phyloP scores from a whole-genome alignment of 2,888 invertebrate species.

The Temnothorax rugatulus region DNA sequence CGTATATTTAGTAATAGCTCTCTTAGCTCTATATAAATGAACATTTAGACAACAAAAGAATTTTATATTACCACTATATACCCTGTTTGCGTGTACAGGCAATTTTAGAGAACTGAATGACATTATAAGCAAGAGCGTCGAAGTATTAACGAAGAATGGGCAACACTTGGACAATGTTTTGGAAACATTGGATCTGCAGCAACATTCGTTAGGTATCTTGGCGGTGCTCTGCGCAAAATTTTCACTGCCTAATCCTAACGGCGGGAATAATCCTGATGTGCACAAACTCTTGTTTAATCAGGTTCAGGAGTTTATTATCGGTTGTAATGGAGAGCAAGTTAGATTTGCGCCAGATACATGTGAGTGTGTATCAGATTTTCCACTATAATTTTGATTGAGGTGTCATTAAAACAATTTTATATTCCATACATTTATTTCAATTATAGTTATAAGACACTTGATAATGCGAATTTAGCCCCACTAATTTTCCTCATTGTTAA shows the following conservation, averaged over 20 bases:
- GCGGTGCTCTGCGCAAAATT: conserved; percentile 95
- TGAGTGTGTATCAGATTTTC: conserved; percentile 87
- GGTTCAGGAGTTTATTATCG: conserved; percentile 94
- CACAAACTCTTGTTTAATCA: conserved; percentile 90
- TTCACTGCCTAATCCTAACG: conserved; percentile 87
- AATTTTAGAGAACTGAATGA: conserved; percentile 92
- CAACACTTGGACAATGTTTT: conserved; percentile 95
- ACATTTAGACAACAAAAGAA: not conserved
- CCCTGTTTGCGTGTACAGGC: conserved; percentile 87
- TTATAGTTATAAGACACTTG: not conserved
- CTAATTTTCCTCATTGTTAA: not conserved
- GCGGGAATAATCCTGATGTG: conserved; percentile 73
- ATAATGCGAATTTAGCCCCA: not conserved
- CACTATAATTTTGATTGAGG: not conserved
- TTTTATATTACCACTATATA: not conserved
- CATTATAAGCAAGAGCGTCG: conserved; percentile 92
- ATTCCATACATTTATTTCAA: not conserved
- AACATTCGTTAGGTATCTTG: conserved; percentile 96
- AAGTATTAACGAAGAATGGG: conserved; percentile 93
- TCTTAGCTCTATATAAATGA: conserved; percentile 6
- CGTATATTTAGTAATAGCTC: not conserved
- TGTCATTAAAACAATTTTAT: not conserved
- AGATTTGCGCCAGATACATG: conserved; percentile 94
- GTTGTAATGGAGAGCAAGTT: conserved; percentile 95
- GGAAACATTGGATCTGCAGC: conserved; percentile 96